Evolutionary conservation across 2,113 vertebrate genomes (phyloP).

Genomic region (Myrmophylax atrothorax): DNA sequence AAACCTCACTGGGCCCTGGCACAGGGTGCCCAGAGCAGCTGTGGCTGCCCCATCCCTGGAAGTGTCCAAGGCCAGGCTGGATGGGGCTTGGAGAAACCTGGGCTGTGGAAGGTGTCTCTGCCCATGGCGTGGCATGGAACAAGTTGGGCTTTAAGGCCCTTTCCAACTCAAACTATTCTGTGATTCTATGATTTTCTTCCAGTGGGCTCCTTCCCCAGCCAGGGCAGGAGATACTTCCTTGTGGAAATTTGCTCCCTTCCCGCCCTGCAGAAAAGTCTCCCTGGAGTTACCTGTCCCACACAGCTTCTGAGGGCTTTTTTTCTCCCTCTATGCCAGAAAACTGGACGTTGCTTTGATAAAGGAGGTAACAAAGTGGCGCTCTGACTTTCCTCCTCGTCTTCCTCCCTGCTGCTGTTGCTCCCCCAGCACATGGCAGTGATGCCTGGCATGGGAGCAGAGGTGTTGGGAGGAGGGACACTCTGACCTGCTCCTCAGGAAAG

Average conservation of each 20-base stretch:
- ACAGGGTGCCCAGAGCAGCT: neutral
- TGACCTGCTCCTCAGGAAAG: neutral
- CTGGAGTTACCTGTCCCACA: neutral
- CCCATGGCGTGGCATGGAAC: rapidly evolving
- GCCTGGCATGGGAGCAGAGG: rapidly evolving
- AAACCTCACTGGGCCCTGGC: neutral
- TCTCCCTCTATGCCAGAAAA: no score
- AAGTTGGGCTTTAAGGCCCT: neutral
- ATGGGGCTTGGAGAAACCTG: neutral
- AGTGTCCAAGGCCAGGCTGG: neutral
- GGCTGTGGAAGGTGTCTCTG: neutral
- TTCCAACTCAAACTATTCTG: neutral
- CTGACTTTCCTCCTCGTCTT: neutral
- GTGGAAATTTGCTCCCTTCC: rapidly evolving
- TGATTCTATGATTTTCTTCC: neutral
- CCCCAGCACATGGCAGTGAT: rapidly evolving
- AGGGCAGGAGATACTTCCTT: neutral
- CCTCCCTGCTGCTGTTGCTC: neutral
- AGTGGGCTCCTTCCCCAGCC: rapidly evolving
- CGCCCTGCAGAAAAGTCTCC: neutral
- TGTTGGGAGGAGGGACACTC: rapidly evolving
- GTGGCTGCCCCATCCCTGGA: neutral
- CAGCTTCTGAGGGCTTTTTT: rapidly evolving
- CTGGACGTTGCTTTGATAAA: no score
- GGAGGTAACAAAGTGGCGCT: neutral